These are phyloP conservation scores for Calypte anna DNA, from an alignment of 2,113 vertebrate species.

Conservation along the genomic window DNA sequence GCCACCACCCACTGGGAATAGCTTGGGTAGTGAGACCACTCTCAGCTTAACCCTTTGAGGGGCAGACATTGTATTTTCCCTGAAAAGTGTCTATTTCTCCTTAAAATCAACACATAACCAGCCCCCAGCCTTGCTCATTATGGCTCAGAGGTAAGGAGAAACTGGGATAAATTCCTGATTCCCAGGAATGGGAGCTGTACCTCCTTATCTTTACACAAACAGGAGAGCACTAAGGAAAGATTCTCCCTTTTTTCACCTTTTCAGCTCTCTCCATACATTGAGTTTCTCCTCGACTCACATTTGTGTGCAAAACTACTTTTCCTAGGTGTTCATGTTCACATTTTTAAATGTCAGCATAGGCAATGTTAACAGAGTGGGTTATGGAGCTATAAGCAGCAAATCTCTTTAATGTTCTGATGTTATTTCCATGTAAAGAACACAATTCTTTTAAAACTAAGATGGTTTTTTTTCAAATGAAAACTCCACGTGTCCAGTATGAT, in stretches of 20 bases:
- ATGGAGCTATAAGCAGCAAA: background rate
- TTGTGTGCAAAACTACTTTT: background rate
- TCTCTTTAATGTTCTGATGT: background rate
- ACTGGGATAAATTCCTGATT: background rate
- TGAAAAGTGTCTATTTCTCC: background rate
- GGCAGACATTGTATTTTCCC: background rate
- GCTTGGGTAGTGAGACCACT: too few species aligned
- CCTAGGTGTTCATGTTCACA: background rate
- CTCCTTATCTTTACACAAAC: background rate
- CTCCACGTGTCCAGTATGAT: background rate
- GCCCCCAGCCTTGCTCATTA: background rate
- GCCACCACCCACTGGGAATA: too few species aligned
- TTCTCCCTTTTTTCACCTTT: background rate
- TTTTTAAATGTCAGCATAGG: background rate
- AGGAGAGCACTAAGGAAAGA: background rate
- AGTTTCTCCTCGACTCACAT: background rate
- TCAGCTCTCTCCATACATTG: background rate
- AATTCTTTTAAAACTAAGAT: background rate
- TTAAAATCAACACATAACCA: background rate
- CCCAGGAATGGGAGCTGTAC: background rate
- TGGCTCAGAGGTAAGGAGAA: background rate
- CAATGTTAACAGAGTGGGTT: background rate
- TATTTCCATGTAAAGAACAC: background rate
- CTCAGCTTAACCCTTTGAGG: background rate
- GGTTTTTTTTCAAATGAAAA: background rate